Evolutionary conservation across 2,797 vertebrate species (phyloP).

Genomic region (Helarctos malayanus): DNA sequence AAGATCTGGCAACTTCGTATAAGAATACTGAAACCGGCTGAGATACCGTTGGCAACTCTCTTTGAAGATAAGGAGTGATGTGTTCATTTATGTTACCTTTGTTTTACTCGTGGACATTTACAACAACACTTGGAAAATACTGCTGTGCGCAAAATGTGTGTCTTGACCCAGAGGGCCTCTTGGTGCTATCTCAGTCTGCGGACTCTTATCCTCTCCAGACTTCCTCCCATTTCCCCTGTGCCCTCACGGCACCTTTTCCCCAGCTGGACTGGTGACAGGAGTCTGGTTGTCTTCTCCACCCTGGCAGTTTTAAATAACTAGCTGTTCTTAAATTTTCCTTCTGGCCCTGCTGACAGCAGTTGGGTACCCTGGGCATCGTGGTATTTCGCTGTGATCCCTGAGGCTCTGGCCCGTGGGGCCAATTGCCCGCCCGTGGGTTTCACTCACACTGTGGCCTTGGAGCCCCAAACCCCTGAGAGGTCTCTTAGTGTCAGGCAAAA

Average conservation of each 20-base stretch:
- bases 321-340: conserved; percentile 64
- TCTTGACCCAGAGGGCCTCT: conserved; percentile 42
- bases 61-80: background rate
- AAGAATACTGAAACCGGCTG: background rate
- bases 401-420: conserved; percentile 36
- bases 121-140: conserved; percentile 30
- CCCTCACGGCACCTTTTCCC: conserved; percentile 66
- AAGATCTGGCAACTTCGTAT: background rate
- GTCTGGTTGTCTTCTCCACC: conserved; percentile 77
- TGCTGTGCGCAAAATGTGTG: conserved; percentile 29
- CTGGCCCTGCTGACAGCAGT: conserved; percentile 32
- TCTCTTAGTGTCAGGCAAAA: conserved; percentile 49
- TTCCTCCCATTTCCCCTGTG: conserved; percentile 60
- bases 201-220: background rate
- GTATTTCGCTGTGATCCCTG: conserved; percentile 38
- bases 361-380: conserved; percentile 55
- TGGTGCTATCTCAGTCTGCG: background rate
- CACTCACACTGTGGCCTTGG: conserved; percentile 32
- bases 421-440: background rate
- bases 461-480: conserved; percentile 39
- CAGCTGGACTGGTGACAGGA: conserved; percentile 75
- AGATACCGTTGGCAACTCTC: background rate
- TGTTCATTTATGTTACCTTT: background rate
- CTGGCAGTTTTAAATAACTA: conserved; percentile 81
- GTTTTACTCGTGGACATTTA: background rate